Evolutionary conservation across 2,797 vertebrate genomes (phyloP).

Genomic region (Pseudochirops corinnae): DNA sequence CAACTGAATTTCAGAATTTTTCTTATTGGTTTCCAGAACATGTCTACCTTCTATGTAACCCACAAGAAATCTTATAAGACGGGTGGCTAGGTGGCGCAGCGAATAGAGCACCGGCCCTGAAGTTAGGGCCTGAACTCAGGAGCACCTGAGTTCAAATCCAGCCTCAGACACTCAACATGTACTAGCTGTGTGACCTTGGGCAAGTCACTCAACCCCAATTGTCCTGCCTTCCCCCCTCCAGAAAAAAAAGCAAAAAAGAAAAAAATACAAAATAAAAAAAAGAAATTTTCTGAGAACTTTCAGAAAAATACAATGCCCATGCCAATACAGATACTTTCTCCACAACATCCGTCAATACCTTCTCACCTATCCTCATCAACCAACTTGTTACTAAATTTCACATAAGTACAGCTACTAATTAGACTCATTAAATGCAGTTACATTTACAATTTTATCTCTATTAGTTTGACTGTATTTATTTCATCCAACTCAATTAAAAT

Average conservation of each 20-base stretch:
- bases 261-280: not conserved
- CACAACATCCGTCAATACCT: constrained; percentile 15
- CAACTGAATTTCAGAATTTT: not conserved
- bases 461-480: constrained; percentile 54
- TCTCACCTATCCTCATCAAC: constrained; percentile 7
- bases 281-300: not conserved
- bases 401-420: constrained; percentile 38
- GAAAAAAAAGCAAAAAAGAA: too few relatives aligned
- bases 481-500: constrained; percentile 59
- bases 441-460: constrained; percentile 4
- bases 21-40: not conserved
- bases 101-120: too few relatives aligned
- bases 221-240: too few relatives aligned
- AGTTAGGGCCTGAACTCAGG: too few relatives aligned
- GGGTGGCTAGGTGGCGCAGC: too few relatives aligned
- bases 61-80: not conserved
- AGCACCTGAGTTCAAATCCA: too few relatives aligned
- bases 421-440: constrained; percentile 40
- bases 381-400: constrained; percentile 15
- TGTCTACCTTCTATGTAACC: not conserved
- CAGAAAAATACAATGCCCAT: not conserved
- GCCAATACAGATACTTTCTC: not conserved
- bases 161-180: too few relatives aligned
- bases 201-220: too few relatives aligned
- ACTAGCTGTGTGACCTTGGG: too few relatives aligned